Base-by-base conservation (phyloP, 2,888 invertebrate genomes). In the Aphidius colemani region DNA sequence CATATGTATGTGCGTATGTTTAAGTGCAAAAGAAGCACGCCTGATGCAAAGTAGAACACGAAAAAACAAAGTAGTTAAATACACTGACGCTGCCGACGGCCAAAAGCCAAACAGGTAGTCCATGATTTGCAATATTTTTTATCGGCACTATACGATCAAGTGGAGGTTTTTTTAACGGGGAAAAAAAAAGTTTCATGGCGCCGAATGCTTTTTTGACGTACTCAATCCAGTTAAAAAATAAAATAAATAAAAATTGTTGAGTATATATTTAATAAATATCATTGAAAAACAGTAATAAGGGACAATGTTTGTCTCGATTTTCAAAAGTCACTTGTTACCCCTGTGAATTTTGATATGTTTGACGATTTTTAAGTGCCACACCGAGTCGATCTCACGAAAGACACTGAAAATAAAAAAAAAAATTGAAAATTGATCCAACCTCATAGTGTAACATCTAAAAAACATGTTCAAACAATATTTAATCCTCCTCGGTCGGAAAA, bases 61-160 rank as follows among this genome's bases (percentile, higher is more conserved):
- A 66, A 67, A 65, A 61, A 61, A 50, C 55, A 58, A 50, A 61
- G 48, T 55, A 61, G 53, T 62, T 66, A 66, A 62, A 63, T 66
- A 66, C 68, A 66, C 66, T 66, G 66, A 67, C 53, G 66, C 57
- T 66, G 53, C 53, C 60, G 62, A 64, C 58, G 44, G 66, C 58
- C 53, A 50, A 45, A 57, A 60, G 58, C 49, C 62, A 55, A 72
- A 76, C 80, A 80, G 81, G 81, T 81, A 80, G 79, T 73, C 78
- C 75, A 77, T 81, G 81, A 81, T 80, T 79, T 80, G 81, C 81
- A 81, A 77, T 69, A 81, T 80, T 79, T 30, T n/a, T 78, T 78
- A 78, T 79, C 79, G 58, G 13, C 18, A 49, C 59, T 46, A 58
- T 48, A 45, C 57, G 65, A 65, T 48, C 65, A 51, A 66, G 63